phyloP scores from a whole-genome alignment of 2,888 invertebrate genomes.

The Lasioglossum calceatum region DNA sequence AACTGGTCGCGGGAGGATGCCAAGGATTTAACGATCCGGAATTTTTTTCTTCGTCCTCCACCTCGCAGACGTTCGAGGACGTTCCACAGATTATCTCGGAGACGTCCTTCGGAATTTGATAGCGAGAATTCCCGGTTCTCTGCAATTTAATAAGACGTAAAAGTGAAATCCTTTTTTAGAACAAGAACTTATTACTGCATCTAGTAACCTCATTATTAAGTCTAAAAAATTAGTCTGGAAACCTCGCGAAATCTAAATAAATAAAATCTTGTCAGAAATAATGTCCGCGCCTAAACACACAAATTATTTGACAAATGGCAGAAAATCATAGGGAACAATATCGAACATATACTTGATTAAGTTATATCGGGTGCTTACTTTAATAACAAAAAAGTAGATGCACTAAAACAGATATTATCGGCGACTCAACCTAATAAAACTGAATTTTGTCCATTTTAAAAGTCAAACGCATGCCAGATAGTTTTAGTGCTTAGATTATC shows the following conservation, averaged over 20 bases:
- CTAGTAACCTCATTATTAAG: not conserved
- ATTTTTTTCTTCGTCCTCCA: conserved; percentile 58
- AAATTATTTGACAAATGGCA: too few species aligned
- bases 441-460: not conserved
- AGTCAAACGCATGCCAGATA: not conserved
- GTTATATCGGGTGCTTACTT: not conserved
- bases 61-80: conserved; percentile 30
- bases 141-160: not conserved
- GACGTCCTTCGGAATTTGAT: not conserved
- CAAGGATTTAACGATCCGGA: conserved; percentile 68
- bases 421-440: not conserved
- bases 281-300: not conserved
- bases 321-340: not conserved
- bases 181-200: not conserved
- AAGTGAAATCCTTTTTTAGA: not conserved
- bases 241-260: not conserved
- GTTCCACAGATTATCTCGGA: conserved; percentile 35
- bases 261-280: not conserved
- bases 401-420: not conserved
- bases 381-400: not conserved
- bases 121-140: not conserved
- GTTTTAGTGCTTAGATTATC: not conserved
- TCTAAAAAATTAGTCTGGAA: too few species aligned
- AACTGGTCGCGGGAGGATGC: conserved; percentile 62
- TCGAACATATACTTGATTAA: not conserved